Conservation (phyloP, 2,113 vertebrate genomes). For the Larimichthys crocea region DNA sequence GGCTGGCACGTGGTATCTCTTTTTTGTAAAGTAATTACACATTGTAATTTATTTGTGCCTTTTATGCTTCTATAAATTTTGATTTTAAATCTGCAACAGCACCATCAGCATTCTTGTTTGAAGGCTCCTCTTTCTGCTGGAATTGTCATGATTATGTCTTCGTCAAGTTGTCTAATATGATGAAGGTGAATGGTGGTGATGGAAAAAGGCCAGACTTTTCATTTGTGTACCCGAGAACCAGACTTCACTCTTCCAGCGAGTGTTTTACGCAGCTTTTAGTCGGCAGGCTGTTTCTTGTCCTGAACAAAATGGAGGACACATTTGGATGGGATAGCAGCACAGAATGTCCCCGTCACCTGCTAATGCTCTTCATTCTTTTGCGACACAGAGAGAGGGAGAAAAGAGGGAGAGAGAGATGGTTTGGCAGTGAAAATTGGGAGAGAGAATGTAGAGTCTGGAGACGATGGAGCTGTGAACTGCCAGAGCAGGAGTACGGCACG, state of each 20-base stretch:
- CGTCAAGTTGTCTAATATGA: not conserved
- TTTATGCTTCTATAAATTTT: not conserved
- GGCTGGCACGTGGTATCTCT: too few relatives aligned
- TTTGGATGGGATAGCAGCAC: slow-evolving; percentile 46
- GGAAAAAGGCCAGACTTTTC: slow-evolving; percentile 20
- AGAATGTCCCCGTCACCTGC: slow-evolving; percentile 58
- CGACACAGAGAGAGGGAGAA: slow-evolving; percentile 4
- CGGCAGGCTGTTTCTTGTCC: slow-evolving; percentile 37
- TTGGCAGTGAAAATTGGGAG: slow-evolving; percentile 34
- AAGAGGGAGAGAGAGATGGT: not conserved
- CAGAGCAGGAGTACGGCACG: not conserved
- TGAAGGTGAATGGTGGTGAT: not conserved
- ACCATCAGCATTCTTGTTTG: not conserved
- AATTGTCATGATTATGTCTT: not conserved
- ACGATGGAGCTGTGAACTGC: slow-evolving; percentile 29
- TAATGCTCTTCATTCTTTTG: slow-evolving; percentile 39
- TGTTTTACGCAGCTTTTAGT: slow-evolving; percentile 26
- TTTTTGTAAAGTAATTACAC: too few relatives aligned
- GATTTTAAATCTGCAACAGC: not conserved
- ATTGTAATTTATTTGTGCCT: not conserved
- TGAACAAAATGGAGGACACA: slow-evolving; percentile 48
- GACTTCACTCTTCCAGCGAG: slow-evolving; percentile 7
- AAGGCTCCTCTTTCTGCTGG: slow-evolving; percentile 6
- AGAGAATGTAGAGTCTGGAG: not conserved
- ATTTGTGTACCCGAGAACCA: not conserved